phyloP scores from a whole-genome alignment of 2,113 vertebrate species.

The Macrotus californicus region DNA sequence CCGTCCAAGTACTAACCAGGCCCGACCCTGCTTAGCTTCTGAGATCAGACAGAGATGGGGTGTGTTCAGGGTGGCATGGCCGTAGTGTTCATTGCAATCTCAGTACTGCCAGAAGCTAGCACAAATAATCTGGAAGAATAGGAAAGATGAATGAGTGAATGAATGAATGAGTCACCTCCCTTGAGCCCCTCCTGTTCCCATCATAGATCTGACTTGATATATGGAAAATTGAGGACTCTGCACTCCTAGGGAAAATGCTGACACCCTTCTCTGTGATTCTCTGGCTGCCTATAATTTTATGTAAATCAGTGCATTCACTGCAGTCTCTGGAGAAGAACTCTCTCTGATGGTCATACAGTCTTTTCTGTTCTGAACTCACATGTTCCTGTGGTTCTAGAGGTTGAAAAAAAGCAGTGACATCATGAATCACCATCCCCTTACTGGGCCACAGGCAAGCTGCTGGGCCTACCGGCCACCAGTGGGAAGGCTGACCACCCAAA shows the following conservation, averaged over 20 bases:
- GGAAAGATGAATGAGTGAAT: background rate
- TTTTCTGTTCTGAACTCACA: conserved; percentile 33
- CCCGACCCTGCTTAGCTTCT: too few relatives aligned
- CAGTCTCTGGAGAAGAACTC: background rate
- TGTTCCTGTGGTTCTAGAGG: conserved; percentile 11
- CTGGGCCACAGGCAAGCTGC: background rate
- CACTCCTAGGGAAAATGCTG: background rate
- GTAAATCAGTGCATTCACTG: background rate
- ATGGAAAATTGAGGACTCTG: background rate
- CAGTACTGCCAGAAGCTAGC: background rate
- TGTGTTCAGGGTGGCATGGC: too few relatives aligned
- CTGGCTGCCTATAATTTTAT: background rate
- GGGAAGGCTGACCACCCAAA: background rate
- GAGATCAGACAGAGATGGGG: too few relatives aligned
- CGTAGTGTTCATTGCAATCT: background rate
- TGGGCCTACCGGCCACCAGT: background rate
- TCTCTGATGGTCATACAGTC: background rate
- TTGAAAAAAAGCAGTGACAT: conserved; percentile 39
- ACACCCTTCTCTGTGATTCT: background rate
- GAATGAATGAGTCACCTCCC: background rate
- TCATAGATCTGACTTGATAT: background rate
- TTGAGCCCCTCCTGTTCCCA: background rate
- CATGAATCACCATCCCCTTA: background rate
- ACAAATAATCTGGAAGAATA: background rate
- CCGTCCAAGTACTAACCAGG: too few relatives aligned